Conservation (phyloP, 2,797 vertebrate genomes). For the Sebastes reedi region DNA sequence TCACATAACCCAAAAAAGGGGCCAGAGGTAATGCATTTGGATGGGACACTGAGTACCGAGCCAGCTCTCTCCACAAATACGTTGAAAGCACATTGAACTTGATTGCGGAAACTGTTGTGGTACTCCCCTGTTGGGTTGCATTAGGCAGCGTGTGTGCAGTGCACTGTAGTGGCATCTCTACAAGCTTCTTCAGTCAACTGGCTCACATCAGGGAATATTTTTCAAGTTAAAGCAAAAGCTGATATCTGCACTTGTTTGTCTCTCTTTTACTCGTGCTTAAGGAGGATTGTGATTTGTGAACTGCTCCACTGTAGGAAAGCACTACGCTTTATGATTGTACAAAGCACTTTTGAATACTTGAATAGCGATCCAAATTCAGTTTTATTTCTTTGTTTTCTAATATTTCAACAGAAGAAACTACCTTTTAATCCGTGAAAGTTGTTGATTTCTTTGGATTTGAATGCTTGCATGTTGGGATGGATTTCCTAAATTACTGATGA, state of each 20-base stretch:
- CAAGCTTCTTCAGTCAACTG: constrained; percentile 45
- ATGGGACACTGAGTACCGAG: constrained; percentile 41
- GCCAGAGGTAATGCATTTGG: constrained; percentile 52
- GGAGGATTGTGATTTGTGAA: constrained; percentile 9
- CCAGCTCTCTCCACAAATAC: constrained; percentile 33
- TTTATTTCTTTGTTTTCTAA: background rate
- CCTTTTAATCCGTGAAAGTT: background rate
- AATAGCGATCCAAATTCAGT: background rate
- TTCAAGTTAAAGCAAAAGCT: constrained; percentile 39
- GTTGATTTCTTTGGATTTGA: background rate
- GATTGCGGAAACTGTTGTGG: constrained; percentile 61
- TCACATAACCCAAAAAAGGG: constrained; percentile 32
- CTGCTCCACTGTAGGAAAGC: background rate
- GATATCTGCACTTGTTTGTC: constrained; percentile 26
- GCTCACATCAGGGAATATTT: constrained; percentile 38
- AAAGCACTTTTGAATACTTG: background rate
- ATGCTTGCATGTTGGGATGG: background rate
- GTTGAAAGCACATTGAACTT: constrained; percentile 43
- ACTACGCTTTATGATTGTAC: background rate
- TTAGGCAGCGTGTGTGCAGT: constrained; percentile 45
- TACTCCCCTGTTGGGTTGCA: constrained; percentile 55
- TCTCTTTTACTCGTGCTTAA: constrained; percentile 4
- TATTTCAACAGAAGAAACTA: background rate
- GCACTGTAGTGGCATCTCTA: constrained; percentile 45
- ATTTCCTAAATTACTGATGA: background rate